Conservation (phyloP, 2,113 vertebrate species). For the Passer montanus region DNA sequence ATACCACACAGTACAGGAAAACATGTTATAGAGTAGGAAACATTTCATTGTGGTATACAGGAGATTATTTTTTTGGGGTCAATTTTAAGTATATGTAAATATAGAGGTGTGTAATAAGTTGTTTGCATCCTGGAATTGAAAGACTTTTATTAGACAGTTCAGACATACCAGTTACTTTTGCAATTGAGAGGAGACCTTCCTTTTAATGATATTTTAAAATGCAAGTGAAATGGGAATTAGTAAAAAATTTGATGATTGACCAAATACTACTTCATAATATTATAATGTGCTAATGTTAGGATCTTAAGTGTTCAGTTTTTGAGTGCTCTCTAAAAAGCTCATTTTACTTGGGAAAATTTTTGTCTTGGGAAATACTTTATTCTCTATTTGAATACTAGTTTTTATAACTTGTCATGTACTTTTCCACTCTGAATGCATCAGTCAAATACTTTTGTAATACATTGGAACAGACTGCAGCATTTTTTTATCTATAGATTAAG, state of each 20-base stretch:
- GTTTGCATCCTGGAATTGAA: neutral
- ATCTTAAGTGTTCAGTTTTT: neutral
- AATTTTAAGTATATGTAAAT: neutral
- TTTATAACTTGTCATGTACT: neutral
- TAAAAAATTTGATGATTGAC: neutral
- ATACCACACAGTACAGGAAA: neutral
- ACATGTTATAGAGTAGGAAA: neutral
- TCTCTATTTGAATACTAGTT: neutral
- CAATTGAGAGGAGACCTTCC: neutral
- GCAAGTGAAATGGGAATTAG: neutral
- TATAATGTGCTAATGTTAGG: neutral
- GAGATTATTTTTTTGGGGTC: neutral
- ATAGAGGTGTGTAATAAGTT: neutral
- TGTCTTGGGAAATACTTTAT: neutral
- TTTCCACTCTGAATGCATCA: neutral
- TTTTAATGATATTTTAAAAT: neutral
- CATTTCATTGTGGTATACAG: neutral
- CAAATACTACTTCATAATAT: neutral
- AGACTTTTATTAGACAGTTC: neutral
- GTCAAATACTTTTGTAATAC: neutral
- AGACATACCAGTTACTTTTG: neutral
- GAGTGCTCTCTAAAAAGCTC: neutral
- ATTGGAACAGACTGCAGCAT: neutral
- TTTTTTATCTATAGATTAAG: neutral
- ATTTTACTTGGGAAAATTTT: neutral